Base-by-base conservation (phyloP, 2,888 invertebrate genomes). In the Agrotis puta region DNA sequence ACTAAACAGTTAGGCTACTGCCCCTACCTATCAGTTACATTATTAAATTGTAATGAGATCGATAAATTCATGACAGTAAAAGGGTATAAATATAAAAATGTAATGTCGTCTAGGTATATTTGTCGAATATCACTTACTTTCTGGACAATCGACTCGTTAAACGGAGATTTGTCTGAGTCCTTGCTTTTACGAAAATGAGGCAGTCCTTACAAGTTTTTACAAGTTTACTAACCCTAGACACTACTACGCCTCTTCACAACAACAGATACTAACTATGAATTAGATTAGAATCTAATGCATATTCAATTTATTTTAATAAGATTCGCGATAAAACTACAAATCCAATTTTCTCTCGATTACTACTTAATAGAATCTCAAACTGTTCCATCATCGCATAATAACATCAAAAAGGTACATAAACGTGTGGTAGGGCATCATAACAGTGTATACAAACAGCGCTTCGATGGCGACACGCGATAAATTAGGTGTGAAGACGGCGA, bases 401-500 rank as follows among this genome's bases (percentile, higher is more conserved):
- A 85, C 56, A 51, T 78, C 77, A 84, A 82, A 83, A 83, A 79
- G 84, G 84, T 85, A 85, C 85, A 86, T 82, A 87, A 87, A 85
- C 75, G 85, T 77, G 83, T 77, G 85, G 74, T 78, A 74, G 83
- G 74, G 88, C 87, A 87, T 89, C 89, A 86, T 88, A 88, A 85
- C 85, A 80, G 82, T 88, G 89, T 89, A 87, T 88, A 91, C 89
- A 90, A 91, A 90, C 90, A 90, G 81, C 88, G 89, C 86, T 88
- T 85, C 89, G 92, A 94, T 93, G 89, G 92, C 92, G 91, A 88
- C 91, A 89, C 91, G 93, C 94, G 94, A 94, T 94, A 94, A 95
- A 94, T 95, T 93, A 93, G 92, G 94, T 93, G 94, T 92, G 93
- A 94, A 94, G 94, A 94, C 92, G 90, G 91, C 92, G 93, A 92